Evolutionary conservation across 2,113 vertebrate genomes (phyloP), one percentile per base, ranked within the genome.

Genomic region (Ciconia maguari): DNA sequence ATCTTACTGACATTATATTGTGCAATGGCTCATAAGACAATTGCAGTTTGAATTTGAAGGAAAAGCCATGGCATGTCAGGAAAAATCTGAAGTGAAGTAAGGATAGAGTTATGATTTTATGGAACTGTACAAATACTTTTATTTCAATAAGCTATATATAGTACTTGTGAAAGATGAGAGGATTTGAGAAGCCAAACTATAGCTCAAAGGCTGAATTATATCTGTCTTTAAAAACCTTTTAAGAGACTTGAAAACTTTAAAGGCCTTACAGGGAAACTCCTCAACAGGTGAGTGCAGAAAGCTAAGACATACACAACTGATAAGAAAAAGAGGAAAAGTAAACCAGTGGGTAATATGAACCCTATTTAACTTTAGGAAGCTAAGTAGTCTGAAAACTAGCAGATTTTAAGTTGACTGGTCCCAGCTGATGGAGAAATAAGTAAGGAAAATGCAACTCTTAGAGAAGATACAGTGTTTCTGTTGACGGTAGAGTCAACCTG

Each of bases 21-120:
- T 49, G 16, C 13, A 60, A 10, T 46, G 52, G 12, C 5, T 87
- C 18, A 8, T 41, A 64, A 61, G 10, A n/a, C 3, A 60, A 6
- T 1, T 38, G 8, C 22, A 1, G 13, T 38, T 66, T 11, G 4
- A 49, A 21, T 54, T 44, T 38, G 21, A 81, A 5, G 0, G 21
- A 64, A 70, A 74, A 77, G 4, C 1, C 34, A 26, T 30, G 4
- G 18, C 5, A 82, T 11, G 3, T 4, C 17, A 71, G 8, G 16
- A 74, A 79, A 61, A 70, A n/a, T 36, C 36, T 46, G 19, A 68
- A 64, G 21, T 12, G 1, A 2, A 44, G 8, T 61, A 42, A 66
- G 34, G 15, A 61, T 69, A n/a, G 14, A 38, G 11, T 48, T 48
- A 70, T 12, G 16, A 51, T 55, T 74, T 78, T 27, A 41, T 16